Evolutionary conservation across 2,797 vertebrate species (phyloP).

Genomic region (Spinus pinus): DNA sequence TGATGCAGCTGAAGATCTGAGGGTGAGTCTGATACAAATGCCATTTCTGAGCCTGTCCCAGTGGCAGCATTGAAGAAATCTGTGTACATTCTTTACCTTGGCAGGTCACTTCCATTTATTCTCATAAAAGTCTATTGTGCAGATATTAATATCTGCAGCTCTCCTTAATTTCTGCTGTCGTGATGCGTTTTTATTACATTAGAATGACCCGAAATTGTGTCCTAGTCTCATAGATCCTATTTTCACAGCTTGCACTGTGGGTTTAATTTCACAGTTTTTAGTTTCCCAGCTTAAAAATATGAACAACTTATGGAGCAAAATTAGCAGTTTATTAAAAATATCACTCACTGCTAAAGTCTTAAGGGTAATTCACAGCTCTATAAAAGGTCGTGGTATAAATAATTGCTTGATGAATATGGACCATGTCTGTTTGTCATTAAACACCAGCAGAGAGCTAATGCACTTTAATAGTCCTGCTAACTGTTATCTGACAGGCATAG

Average conservation of each 20-base stretch:
- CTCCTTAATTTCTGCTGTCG: slow-evolving; percentile 40
- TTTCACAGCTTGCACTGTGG: slow-evolving; percentile 58
- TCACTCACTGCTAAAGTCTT: slow-evolving; percentile 65
- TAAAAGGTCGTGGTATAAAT: slow-evolving; percentile 71
- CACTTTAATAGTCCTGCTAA: slow-evolving; percentile 61
- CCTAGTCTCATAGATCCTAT: slow-evolving; percentile 44
- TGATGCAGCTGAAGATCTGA: background rate
- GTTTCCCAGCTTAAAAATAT: slow-evolving; percentile 65
- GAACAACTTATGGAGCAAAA: slow-evolving; percentile 67
- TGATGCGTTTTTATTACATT: slow-evolving; percentile 31
- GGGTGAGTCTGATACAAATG: background rate
- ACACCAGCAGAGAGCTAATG: slow-evolving; percentile 72
- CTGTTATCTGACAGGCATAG: slow-evolving; percentile 26
- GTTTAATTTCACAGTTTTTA: slow-evolving; percentile 81
- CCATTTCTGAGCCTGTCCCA: background rate
- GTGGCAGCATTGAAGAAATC: background rate
- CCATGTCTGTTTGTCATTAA: slow-evolving; percentile 68
- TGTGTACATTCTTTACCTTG: background rate
- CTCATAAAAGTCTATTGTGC: slow-evolving; percentile 13
- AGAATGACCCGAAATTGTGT: slow-evolving; percentile 53
- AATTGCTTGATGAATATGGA: slow-evolving; percentile 66
- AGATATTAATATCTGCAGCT: slow-evolving; percentile 15
- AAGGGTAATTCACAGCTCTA: slow-evolving; percentile 62
- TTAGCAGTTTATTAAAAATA: slow-evolving; percentile 70
- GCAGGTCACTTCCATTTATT: background rate